phyloP scores from a whole-genome alignment of 2,113 vertebrate genomes.

The Pedionomus torquatus region DNA sequence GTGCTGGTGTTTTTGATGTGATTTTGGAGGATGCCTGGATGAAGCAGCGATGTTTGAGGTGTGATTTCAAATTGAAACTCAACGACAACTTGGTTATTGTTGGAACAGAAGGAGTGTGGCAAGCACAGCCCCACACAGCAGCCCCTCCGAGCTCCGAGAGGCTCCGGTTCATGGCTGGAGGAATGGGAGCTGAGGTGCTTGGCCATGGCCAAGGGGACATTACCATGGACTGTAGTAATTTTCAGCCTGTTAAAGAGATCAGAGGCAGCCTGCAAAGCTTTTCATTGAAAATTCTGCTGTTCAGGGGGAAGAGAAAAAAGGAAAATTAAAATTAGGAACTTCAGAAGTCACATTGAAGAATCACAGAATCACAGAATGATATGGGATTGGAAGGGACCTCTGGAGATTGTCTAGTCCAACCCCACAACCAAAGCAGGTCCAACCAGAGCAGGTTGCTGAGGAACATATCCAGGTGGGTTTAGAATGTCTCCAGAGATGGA shows the following conservation, averaged over 20 bases:
- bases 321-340: background rate
- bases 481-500: too few relatives aligned
- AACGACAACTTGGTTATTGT: background rate
- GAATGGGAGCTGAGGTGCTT: rapidly evolving
- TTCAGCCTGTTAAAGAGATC: background rate
- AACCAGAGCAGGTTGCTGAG: too few relatives aligned
- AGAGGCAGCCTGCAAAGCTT: background rate
- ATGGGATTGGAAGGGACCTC: too few relatives aligned
- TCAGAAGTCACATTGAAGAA: background rate
- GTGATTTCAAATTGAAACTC: background rate
- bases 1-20: background rate
- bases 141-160: rapidly evolving
- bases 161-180: background rate
- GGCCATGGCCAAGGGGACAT: background rate
- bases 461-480: too few relatives aligned
- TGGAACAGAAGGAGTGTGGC: background rate
- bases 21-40: background rate
- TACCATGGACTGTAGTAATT: background rate
- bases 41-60: background rate
- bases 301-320: background rate
- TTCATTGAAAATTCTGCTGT: background rate
- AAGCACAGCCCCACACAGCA: background rate
- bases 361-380: background rate
- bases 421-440: too few relatives aligned
- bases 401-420: too few relatives aligned